phyloP scores from a whole-genome alignment of 2,113 vertebrate genomes.

The Caranx melampygus region DNA sequence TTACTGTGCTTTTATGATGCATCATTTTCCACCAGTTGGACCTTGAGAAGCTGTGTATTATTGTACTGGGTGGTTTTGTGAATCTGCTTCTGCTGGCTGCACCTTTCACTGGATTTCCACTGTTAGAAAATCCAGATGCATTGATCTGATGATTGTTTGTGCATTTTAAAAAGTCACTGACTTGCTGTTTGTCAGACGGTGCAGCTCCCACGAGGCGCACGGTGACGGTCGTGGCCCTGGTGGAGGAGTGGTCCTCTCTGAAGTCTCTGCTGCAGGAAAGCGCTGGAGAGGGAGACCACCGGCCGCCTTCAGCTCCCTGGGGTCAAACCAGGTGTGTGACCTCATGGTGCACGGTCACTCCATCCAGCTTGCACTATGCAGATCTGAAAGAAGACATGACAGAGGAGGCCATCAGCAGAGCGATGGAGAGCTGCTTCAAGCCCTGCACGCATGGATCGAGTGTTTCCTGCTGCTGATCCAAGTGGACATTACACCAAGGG shows the following conservation, averaged over 20 bases:
- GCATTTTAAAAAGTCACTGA: neutral
- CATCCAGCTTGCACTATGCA: conserved; percentile 38
- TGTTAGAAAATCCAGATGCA: neutral
- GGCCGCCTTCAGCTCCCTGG: conserved; percentile 22
- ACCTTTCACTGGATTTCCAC: neutral
- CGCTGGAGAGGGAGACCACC: neutral
- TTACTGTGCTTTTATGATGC: too few relatives aligned
- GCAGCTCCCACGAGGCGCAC: neutral
- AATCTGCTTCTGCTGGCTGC: neutral
- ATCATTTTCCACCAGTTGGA: too few relatives aligned
- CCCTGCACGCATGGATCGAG: conserved; percentile 17
- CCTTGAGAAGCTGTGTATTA: too few relatives aligned
- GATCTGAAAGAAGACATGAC: conserved; percentile 32
- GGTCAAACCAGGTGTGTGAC: conserved; percentile 35
- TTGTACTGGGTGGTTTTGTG: neutral
- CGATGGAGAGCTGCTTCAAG: conserved; percentile 35
- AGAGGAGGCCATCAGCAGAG: conserved; percentile 31
- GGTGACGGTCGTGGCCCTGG: conserved; percentile 50
- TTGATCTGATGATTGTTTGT: neutral
- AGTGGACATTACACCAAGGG: conserved; percentile 43
- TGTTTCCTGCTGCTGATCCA: conserved; percentile 56
- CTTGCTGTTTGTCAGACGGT: neutral
- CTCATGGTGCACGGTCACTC: neutral
- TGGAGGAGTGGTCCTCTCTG: conserved; percentile 29
- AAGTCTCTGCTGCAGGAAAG: conserved; percentile 35